Conservation (phyloP, 2,113 vertebrate genomes). For the Anhinga anhinga region DNA sequence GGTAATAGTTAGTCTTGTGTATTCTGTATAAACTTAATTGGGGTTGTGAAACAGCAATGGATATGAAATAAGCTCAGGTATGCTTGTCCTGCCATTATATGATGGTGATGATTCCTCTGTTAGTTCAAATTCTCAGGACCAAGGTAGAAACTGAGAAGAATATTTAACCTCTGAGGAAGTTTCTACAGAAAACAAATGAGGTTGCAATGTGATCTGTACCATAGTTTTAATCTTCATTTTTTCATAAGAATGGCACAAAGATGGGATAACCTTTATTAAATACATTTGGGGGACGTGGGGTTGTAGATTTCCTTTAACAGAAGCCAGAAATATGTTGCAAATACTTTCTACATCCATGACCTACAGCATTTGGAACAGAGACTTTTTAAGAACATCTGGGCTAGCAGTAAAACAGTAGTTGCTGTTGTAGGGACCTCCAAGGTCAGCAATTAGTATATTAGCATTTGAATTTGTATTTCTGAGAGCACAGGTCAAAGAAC, state of each 20-base stretch:
- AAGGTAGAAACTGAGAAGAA: background rate
- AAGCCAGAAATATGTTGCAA: background rate
- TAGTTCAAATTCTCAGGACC: background rate
- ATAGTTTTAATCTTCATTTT: background rate
- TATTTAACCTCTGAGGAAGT: background rate
- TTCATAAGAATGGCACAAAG: background rate
- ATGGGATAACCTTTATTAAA: background rate
- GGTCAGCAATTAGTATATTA: background rate
- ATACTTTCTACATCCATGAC: background rate
- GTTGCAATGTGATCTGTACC: background rate
- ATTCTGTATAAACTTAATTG: background rate
- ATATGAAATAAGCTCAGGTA: background rate
- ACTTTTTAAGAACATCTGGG: background rate
- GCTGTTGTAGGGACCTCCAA: background rate
- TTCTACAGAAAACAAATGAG: background rate
- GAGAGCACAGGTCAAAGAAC: background rate
- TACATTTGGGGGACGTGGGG: background rate
- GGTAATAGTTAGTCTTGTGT: constrained; percentile 44
- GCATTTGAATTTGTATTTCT: background rate
- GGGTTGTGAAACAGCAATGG: background rate
- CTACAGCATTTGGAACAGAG: background rate
- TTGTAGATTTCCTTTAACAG: background rate
- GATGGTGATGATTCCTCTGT: background rate
- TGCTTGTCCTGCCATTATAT: background rate
- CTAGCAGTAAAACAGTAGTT: background rate